These are phyloP conservation scores for Cettia cetti DNA, from an alignment of 2,113 vertebrate genomes.

Conservation along the genomic window DNA sequence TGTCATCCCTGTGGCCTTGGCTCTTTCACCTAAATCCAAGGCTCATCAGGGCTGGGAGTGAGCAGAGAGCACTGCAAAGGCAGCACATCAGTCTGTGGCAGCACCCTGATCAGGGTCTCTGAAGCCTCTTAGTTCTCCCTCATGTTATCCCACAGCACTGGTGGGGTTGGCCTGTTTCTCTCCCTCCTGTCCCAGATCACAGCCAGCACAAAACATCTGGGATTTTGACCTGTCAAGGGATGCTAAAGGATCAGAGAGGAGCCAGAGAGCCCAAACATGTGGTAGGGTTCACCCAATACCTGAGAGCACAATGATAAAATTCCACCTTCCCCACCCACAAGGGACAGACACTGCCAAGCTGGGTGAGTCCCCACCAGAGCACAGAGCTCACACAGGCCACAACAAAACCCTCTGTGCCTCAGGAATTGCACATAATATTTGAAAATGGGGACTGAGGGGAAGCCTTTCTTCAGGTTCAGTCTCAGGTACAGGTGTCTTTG, in stretches of 20 bases:
- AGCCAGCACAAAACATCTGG: background rate
- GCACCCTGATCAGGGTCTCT: background rate
- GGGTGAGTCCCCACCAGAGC: background rate
- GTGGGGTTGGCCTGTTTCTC: background rate
- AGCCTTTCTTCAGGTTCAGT: background rate
- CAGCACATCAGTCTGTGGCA: background rate
- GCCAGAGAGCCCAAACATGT: background rate
- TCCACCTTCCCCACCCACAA: fast-evolving
- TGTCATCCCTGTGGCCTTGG: background rate
- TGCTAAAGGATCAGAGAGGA: background rate
- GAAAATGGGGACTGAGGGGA: background rate
- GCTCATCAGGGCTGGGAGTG: background rate
- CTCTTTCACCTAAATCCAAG: fast-evolving
- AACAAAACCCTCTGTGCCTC: background rate
- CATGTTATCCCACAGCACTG: fast-evolving
- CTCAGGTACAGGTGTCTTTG: background rate
- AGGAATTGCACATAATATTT: background rate
- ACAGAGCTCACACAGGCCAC: background rate
- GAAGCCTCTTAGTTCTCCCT: background rate
- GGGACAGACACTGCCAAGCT: background rate
- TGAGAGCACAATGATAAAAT: fast-evolving
- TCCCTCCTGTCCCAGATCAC: background rate
- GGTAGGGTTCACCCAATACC: background rate
- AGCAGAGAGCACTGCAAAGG: background rate
- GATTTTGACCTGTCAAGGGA: background rate